Percentiles rank a stretch among this genome's conserved stretches.
These are phyloP conservation scores for Drosophila guanche DNA, from an alignment of 1,140 invertebrate species.

Conservation along the genomic window DNA sequence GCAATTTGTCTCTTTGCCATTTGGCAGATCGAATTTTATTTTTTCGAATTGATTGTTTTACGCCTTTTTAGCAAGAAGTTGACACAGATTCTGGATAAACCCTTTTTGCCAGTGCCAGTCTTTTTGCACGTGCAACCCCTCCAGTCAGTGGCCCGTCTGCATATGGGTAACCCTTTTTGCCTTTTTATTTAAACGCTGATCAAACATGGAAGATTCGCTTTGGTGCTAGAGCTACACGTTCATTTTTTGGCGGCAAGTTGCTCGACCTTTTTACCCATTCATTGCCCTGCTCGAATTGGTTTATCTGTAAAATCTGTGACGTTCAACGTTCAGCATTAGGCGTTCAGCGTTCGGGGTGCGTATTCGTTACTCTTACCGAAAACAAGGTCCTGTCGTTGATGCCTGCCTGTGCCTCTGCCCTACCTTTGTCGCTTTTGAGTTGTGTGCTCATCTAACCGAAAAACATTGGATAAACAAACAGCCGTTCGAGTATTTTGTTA, in stretches of 20 bases:
- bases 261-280: slow-evolving; percentile 81
- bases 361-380: slow-evolving; percentile 46
- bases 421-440: slow-evolving; percentile 68
- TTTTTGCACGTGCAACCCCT: slow-evolving; percentile 45
- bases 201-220: slow-evolving; percentile 65
- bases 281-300: slow-evolving; percentile 83
- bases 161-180: slow-evolving; percentile 36
- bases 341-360: slow-evolving; percentile 41
- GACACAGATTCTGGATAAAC: slow-evolving; percentile 61
- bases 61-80: slow-evolving; percentile 73
- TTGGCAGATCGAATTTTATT: slow-evolving; percentile 78
- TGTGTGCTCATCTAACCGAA: slow-evolving; percentile 83
- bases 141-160: not conserved
- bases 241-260: slow-evolving; percentile 56
- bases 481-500: slow-evolving; percentile 78
- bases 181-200: slow-evolving; percentile 15
- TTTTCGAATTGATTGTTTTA: slow-evolving; percentile 77
- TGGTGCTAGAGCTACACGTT: slow-evolving; percentile 68
- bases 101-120: slow-evolving; percentile 44
- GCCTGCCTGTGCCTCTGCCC: slow-evolving; percentile 14
- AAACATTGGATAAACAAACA: slow-evolving; percentile 84
- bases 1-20: slow-evolving; percentile 65
- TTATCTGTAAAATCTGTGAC: slow-evolving; percentile 83
- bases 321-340: slow-evolving; percentile 49
- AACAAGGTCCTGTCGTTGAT: slow-evolving; percentile 15